These are phyloP conservation scores for Punctoribates punctum DNA, from an alignment of 2,888 invertebrate genomes.

Conservation along the genomic window DNA sequence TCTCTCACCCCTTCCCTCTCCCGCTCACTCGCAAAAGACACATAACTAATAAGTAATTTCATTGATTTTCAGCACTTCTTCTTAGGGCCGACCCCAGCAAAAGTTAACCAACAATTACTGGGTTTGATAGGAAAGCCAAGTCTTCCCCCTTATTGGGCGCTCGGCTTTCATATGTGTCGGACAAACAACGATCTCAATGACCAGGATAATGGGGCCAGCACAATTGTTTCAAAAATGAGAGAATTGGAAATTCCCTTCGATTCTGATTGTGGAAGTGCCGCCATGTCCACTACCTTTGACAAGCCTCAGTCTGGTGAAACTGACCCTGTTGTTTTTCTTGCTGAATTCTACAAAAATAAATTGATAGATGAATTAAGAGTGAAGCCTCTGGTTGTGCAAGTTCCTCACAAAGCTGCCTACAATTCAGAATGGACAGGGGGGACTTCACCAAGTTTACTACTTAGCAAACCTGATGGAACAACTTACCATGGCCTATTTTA, in stretches of 20 bases:
- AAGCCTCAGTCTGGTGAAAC: not conserved
- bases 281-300: not conserved
- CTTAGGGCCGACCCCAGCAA: conserved; percentile 67
- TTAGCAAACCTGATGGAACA: too few relatives aligned
- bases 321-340: too few relatives aligned
- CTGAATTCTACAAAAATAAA: too few relatives aligned
- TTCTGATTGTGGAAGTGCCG: conserved; percentile 43
- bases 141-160: conserved; percentile 81
- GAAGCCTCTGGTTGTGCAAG: too few relatives aligned
- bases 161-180: conserved; percentile 78
- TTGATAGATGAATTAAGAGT: too few relatives aligned
- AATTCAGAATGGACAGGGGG: too few relatives aligned
- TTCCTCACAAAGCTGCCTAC: too few relatives aligned
- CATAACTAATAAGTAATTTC: not conserved
- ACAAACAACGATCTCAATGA: conserved; percentile 64
- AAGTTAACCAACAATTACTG: conserved; percentile 59
- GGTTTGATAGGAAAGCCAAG: conserved; percentile 69
- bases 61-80: conserved; percentile 59
- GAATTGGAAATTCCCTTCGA: conserved; percentile 70
- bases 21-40: not conserved
- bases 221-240: too few relatives aligned
- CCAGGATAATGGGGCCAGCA: too few relatives aligned
- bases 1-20: not conserved
- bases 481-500: too few relatives aligned
- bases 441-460: too few relatives aligned